Conservation (phyloP, 2,113 vertebrate species). For the Sciurus niger region DNA sequence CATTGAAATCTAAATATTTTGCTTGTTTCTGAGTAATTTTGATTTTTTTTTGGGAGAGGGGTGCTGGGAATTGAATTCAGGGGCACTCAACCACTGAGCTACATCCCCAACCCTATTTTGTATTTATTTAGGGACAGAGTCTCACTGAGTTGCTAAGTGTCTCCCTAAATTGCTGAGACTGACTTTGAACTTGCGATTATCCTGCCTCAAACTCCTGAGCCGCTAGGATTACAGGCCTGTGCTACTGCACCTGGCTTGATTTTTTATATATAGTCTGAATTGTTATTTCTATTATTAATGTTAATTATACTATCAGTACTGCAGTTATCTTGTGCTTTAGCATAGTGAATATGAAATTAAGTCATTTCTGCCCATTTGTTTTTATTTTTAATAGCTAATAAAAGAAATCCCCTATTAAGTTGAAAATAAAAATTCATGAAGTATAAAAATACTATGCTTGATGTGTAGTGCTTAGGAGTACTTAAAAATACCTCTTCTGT, state of each 20-base stretch:
- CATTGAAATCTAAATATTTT: background rate
- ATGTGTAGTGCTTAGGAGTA: conserved; percentile 27
- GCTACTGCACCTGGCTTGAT: background rate
- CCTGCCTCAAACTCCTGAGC: too few relatives aligned
- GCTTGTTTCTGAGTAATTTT: conserved; percentile 26
- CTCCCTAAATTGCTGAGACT: too few relatives aligned
- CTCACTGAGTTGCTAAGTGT: too few relatives aligned
- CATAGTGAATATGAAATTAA: background rate
- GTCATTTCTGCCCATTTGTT: conserved; percentile 17
- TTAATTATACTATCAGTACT: conserved; percentile 35
- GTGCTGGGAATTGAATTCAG: too few relatives aligned
- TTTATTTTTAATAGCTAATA: background rate
- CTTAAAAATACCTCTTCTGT: background rate
- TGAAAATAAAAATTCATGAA: conserved; percentile 41
- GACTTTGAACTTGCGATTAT: too few relatives aligned
- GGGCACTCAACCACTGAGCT: too few relatives aligned
- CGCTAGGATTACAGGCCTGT: too few relatives aligned
- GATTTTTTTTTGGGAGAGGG: too few relatives aligned
- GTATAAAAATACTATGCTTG: background rate
- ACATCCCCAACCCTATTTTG: too few relatives aligned
- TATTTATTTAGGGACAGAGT: too few relatives aligned
- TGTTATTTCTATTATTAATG: background rate
- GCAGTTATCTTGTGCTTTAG: background rate
- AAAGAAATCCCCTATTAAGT: background rate
- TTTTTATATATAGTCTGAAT: conserved; percentile 23